phyloP scores from a whole-genome alignment of 2,797 vertebrate species.

The Fistularia tabacaria region DNA sequence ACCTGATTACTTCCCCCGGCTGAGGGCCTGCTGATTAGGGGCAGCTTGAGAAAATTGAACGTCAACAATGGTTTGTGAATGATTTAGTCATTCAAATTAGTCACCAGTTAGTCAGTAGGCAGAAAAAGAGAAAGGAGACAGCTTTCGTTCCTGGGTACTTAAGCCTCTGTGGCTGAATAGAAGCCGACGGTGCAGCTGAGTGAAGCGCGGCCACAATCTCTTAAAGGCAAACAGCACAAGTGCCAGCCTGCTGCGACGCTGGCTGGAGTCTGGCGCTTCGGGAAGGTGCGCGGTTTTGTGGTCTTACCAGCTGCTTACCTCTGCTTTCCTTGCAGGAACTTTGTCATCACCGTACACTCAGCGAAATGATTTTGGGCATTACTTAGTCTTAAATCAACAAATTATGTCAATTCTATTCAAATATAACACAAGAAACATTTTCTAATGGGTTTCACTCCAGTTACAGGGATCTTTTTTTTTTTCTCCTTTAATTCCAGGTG shows the following conservation, averaged over 20 bases:
- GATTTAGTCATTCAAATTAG: constrained; percentile 46
- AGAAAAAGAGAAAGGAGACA: constrained; percentile 29
- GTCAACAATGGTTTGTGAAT: constrained; percentile 35
- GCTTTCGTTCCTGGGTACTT: constrained; percentile 18
- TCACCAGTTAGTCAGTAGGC: constrained; percentile 16
- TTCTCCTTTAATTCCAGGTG: no score
- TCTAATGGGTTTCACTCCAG: background rate
- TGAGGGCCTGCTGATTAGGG: constrained; percentile 39
- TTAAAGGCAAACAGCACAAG: constrained; percentile 24
- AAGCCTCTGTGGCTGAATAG: constrained; percentile 39
- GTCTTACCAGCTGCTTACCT: constrained; percentile 32
- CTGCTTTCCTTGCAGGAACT: constrained; percentile 48
- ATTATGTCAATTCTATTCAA: constrained; percentile 52
- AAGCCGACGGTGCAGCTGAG: constrained; percentile 40
- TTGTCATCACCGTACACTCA: constrained; percentile 54
- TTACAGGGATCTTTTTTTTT: background rate
- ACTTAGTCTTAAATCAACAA: constrained; percentile 34
- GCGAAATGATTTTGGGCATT: constrained; percentile 42
- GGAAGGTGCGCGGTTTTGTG: constrained; percentile 45
- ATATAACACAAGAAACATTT: constrained; percentile 13
- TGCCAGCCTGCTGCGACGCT: constrained; percentile 27
- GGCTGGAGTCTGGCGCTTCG: constrained; percentile 50
- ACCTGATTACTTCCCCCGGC: constrained; percentile 35
- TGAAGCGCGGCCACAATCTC: constrained; percentile 33
- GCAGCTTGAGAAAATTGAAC: constrained; percentile 41